Percentiles rank a stretch among this genome's conserved stretches.
These are phyloP conservation scores for Myxocyprinus asiaticus DNA, from an alignment of 2,113 vertebrate genomes.

Conservation along the genomic window DNA sequence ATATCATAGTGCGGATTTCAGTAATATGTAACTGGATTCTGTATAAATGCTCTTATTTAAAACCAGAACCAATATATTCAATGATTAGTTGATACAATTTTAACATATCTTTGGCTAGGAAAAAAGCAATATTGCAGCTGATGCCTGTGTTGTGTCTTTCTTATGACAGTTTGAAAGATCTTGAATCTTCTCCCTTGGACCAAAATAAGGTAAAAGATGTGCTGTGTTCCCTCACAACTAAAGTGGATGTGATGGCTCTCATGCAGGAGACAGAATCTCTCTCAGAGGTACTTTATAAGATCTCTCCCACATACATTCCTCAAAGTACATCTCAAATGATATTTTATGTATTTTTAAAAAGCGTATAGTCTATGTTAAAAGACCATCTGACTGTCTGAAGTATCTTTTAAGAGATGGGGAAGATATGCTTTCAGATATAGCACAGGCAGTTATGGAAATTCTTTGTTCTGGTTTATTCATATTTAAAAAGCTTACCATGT, in stretches of 20 bases:
- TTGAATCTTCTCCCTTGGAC: slow-evolving; percentile 72
- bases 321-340: too few species aligned
- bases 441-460: neutral
- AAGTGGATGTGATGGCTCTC: slow-evolving; percentile 70
- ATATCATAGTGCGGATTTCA: neutral
- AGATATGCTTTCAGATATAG: slow-evolving; percentile 7
- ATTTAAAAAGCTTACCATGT: neutral
- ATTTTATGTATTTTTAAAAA: too few species aligned
- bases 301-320: neutral
- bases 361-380: slow-evolving; percentile 3
- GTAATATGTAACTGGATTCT: neutral
- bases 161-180: slow-evolving; percentile 78
- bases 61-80: neutral
- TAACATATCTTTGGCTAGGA: neutral
- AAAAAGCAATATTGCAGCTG: neutral
- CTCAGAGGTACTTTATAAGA: slow-evolving; percentile 78
- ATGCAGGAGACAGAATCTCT: slow-evolving; percentile 78
- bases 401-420: neutral
- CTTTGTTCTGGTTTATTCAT: slow-evolving; percentile 9
- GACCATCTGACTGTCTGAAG: neutral
- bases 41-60: neutral
- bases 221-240: slow-evolving; percentile 71
- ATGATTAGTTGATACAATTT: neutral
- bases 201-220: slow-evolving; percentile 80
- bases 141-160: neutral